These are phyloP conservation scores for Istiophorus platypterus DNA, from an alignment of 2,113 vertebrate genomes.

Conservation along the genomic window DNA sequence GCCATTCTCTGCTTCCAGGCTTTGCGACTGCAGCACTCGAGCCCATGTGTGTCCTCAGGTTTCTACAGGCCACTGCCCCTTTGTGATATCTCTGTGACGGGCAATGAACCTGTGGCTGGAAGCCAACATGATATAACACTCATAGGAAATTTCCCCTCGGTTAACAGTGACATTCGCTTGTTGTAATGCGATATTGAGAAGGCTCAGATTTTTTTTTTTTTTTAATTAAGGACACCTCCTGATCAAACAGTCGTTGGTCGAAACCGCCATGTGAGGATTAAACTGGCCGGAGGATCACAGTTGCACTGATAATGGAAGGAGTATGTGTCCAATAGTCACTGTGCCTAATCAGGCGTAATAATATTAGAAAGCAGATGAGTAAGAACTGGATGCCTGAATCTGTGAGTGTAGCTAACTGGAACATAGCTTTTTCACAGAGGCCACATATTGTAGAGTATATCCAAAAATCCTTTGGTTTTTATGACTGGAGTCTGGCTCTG, in stretches of 20 bases:
- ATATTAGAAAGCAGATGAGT: neutral
- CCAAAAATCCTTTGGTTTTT: conserved; percentile 32
- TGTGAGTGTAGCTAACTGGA: conserved; percentile 10
- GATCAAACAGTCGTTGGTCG: neutral
- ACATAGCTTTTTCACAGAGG: neutral
- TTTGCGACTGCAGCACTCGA: conserved; percentile 70
- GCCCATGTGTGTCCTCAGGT: conserved; percentile 29
- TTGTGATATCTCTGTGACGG: neutral
- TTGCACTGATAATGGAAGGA: neutral
- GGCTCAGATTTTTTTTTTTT: conserved; percentile 9
- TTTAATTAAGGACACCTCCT: neutral
- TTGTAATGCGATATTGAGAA: neutral
- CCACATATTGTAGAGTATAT: conserved; percentile 1
- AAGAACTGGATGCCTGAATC: neutral
- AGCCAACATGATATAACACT: neutral
- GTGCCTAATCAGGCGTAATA: neutral
- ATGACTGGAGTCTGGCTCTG: conserved; percentile 32
- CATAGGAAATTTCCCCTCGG: neutral
- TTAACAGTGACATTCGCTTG: neutral
- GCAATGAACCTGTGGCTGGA: conserved; percentile 24
- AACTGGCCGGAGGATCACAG: neutral
- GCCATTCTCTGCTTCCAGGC: conserved; percentile 30
- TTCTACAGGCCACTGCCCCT: conserved; percentile 33
- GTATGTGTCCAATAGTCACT: neutral
- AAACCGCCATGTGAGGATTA: neutral